phyloP scores from a whole-genome alignment of 2,888 invertebrate genomes.

The Tiliacea citrago region DNA sequence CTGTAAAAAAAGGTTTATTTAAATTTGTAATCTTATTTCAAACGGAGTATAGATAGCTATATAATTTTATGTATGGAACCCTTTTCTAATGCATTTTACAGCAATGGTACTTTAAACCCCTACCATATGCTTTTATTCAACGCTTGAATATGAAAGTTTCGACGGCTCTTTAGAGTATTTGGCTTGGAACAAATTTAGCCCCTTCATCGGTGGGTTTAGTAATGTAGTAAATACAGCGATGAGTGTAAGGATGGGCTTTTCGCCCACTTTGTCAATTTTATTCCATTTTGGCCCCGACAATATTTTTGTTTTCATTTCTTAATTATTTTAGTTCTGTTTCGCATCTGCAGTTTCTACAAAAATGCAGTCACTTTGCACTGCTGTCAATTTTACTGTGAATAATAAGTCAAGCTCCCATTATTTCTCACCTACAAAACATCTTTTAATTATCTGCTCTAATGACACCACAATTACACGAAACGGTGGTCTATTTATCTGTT shows the following conservation, averaged over 20 bases:
- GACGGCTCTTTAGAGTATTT: conserved; percentile 52
- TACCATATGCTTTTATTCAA: conserved; percentile 39
- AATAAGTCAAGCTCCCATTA: not conserved
- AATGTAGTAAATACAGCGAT: not conserved
- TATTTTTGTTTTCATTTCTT: too few relatives aligned
- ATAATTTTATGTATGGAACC: conserved; percentile 5
- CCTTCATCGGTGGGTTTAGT: not conserved
- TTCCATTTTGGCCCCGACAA: too few relatives aligned
- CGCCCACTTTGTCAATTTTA: too few relatives aligned
- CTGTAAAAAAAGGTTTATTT: too few relatives aligned
- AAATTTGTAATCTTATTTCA: too few relatives aligned
- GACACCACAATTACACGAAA: not conserved
- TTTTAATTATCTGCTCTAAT: not conserved
- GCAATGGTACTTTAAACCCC: conserved; percentile 42
- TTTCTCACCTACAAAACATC: not conserved
- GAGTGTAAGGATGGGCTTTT: not conserved
- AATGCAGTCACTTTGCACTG: too few relatives aligned
- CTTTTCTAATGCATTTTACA: conserved; percentile 59
- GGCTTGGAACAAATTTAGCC: conserved; percentile 45
- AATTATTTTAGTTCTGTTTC: not conserved
- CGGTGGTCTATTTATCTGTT: not conserved
- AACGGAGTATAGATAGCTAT: too few relatives aligned
- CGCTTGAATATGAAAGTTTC: conserved; percentile 56
- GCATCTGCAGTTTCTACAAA: not conserved
- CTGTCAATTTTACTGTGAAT: too few relatives aligned